Evolutionary conservation across 2,888 invertebrate species (phyloP).

Genomic region (Andricus quercusramuli): DNA sequence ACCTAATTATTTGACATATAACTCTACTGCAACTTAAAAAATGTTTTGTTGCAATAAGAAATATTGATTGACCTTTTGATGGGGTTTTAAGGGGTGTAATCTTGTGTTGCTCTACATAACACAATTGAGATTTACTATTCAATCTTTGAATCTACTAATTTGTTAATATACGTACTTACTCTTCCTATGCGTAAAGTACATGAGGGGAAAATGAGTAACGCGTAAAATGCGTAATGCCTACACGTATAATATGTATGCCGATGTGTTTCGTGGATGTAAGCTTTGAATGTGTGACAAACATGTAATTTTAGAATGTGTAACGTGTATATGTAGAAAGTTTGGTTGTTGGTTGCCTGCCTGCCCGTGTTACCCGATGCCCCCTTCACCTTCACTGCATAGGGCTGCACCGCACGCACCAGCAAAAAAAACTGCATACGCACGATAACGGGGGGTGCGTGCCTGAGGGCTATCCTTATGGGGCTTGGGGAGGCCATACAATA

Average conservation of each 20-base stretch:
- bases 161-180: not conserved
- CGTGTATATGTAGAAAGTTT: conserved; percentile 43
- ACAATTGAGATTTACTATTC: no score
- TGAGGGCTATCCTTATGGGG: conserved; percentile 77
- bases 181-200: not conserved
- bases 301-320: conserved; percentile 36
- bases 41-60: no score
- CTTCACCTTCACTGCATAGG: conserved; percentile 77
- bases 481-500: conserved; percentile 78
- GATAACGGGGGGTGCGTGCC: conserved; percentile 72
- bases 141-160: not conserved
- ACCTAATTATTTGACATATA: no score
- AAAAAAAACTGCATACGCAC: conserved; percentile 75
- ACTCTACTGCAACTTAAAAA: no score
- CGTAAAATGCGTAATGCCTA: not conserved
- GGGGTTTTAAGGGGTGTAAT: no score
- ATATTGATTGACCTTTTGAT: no score
- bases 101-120: no score
- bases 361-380: conserved; percentile 74
- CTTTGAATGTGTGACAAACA: conserved; percentile 11
- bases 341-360: conserved; percentile 62
- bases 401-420: conserved; percentile 69
- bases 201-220: not conserved
- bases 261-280: not conserved
- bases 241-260: not conserved